Base-by-base conservation (phyloP, 2,797 vertebrate species). In the Odontamblyopus lacepedii region DNA sequence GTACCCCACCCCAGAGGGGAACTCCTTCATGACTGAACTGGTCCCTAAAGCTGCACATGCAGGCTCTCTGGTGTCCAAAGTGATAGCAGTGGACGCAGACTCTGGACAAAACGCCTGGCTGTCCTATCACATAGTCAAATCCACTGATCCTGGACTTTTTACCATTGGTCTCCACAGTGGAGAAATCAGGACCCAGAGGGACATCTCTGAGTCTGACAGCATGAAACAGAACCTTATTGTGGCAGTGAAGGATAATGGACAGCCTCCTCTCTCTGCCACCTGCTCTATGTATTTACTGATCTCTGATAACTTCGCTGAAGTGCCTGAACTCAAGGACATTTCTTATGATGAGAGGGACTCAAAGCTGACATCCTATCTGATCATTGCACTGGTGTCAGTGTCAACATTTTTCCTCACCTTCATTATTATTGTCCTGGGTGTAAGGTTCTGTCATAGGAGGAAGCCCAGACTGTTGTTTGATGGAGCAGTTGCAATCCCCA, bases 51-150 rank as follows among this genome's bases (percentile, higher is more conserved):
- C 74, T 64, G 78, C 80, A 4, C 88, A 90, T 0, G 77, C 83
- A 0, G 91, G 88, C 1, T 92, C 91, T 32, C 59, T 93, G 55
- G 89, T 93, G 60, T 92, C 91, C 63, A 64, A 93, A 51, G 91
- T 94, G 59, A 90, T 93, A 26, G 93, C 92, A 0, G 90, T 92
- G 53, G 93, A 94, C 83, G 92, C 18, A 92, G 51, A n/a, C 5
- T 65, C 55, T 65, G 68, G 55, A 9, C 48, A 95, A 83, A 95
- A 95, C 2, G 93, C 94, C 50, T 95, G 94, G 94, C 93, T 95
- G 57, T 94, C 69, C 63, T 85, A 70, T 85, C 80, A 80, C 71
- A 75, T 95, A 18, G 67, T 94, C 72, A 91, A 94, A 62, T 92
- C 92, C 56, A 86, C 94, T 11, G 87, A 85, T 68, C 69, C 74